Evolutionary conservation across 1,140 invertebrate species (phyloP).

Genomic region (Gonioctena quinquepunctata): DNA sequence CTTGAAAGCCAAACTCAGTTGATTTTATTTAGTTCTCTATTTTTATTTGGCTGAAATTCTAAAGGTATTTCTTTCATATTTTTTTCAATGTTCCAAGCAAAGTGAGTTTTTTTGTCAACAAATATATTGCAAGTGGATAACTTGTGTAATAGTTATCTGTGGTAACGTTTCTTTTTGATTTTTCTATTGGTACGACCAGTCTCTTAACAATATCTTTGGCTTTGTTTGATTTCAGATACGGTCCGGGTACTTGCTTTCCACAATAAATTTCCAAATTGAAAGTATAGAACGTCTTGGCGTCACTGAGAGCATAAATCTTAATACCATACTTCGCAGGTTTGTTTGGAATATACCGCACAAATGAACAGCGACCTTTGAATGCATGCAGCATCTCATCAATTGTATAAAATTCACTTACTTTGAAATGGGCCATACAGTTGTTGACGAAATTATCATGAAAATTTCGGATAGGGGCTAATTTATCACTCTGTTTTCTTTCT

Average conservation of each 20-base stretch:
- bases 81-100: not conserved
- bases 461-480: not conserved
- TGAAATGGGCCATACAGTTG: not conserved
- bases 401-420: not conserved
- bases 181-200: conserved; percentile 16
- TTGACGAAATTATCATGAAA: not conserved
- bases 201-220: conserved; percentile 44
- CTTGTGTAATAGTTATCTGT: not conserved
- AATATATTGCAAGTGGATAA: not conserved
- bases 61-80: not conserved
- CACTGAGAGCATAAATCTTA: not conserved
- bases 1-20: not conserved
- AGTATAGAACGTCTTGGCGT: not conserved
- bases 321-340: conserved; percentile 9
- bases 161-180: not conserved
- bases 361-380: conserved; percentile 53
- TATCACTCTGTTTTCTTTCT: conserved; percentile 52
- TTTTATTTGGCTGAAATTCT: not conserved
- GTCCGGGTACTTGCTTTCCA: conserved; percentile 50
- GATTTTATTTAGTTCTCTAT: not conserved
- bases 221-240: conserved; percentile 38
- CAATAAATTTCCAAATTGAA: conserved; percentile 48
- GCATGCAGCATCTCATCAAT: conserved; percentile 50
- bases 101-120: not conserved
- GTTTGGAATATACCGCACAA: conserved; percentile 41